Conservation (phyloP, 2,888 invertebrate species). For the Cetonia aurata region DNA sequence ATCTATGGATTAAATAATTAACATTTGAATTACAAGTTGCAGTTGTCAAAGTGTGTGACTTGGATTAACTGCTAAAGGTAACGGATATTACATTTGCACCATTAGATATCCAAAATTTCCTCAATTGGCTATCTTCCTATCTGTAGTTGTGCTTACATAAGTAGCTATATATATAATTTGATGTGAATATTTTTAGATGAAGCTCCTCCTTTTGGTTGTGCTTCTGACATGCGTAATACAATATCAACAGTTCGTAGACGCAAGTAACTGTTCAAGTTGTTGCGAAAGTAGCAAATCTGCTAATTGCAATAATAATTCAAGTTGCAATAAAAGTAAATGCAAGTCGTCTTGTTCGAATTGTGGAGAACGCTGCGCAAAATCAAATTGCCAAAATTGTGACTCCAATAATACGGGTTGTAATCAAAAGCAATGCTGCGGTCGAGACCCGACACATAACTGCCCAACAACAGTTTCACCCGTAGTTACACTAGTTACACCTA, state of each 20-base stretch:
- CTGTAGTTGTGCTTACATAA: too few species aligned
- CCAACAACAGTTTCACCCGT: background rate
- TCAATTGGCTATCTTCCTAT: too few species aligned
- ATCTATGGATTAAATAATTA: too few species aligned
- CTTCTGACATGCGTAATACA: background rate
- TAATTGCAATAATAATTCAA: background rate
- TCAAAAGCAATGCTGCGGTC: background rate
- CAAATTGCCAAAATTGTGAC: background rate
- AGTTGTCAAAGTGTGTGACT: too few species aligned
- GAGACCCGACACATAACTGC: background rate
- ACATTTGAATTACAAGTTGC: too few species aligned
- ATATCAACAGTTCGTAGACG: background rate
- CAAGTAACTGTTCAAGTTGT: background rate
- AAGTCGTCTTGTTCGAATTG: background rate
- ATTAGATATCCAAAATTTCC: too few species aligned
- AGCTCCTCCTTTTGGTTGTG: background rate
- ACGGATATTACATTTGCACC: too few species aligned
- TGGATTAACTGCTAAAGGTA: too few species aligned
- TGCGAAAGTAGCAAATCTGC: background rate
- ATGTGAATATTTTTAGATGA: constrained; percentile 2
- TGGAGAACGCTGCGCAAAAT: background rate
- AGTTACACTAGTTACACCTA: background rate
- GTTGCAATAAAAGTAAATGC: background rate
- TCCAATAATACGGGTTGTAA: background rate
- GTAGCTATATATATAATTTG: background rate